Evolutionary conservation across 2,888 invertebrate species (phyloP).

Genomic region (Athalia rosae): DNA sequence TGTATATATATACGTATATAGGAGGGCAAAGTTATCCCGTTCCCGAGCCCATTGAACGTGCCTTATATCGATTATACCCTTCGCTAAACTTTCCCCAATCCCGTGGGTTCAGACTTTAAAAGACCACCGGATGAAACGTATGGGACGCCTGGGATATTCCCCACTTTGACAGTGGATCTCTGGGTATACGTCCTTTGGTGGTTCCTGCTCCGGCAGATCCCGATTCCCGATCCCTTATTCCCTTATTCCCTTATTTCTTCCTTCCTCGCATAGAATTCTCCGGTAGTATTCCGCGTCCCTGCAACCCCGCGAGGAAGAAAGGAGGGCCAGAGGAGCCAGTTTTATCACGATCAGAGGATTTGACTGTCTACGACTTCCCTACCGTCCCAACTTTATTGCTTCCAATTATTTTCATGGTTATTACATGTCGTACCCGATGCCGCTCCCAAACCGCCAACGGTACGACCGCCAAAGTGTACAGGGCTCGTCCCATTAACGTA

Average conservation of each 20-base stretch:
- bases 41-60: conserved; percentile 35
- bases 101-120: conserved; percentile 60
- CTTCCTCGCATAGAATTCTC: no score
- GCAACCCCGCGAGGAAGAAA: background rate
- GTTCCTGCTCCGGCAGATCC: conserved; percentile 17
- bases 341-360: conserved; percentile 42
- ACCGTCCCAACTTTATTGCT: conserved; percentile 37
- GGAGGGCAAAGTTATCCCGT: conserved; percentile 24
- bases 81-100: conserved; percentile 46
- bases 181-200: background rate
- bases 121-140: conserved; percentile 62
- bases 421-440: conserved; percentile 34
- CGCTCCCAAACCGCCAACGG: conserved; percentile 6
- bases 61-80: conserved; percentile 42
- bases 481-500: conserved; percentile 24
- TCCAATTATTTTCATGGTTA: conserved; percentile 43
- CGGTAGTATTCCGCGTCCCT: no score
- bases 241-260: background rate
- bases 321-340: conserved; percentile 30
- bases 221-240: conserved; percentile 31
- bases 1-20: background rate
- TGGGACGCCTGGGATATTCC: conserved; percentile 63
- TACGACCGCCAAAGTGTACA: conserved; percentile 1
- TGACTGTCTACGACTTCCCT: conserved; percentile 25
- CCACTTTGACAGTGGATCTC: conserved; percentile 63